Conservation (phyloP, 1,140 invertebrate genomes). For the Gonioctena quinquepunctata region DNA sequence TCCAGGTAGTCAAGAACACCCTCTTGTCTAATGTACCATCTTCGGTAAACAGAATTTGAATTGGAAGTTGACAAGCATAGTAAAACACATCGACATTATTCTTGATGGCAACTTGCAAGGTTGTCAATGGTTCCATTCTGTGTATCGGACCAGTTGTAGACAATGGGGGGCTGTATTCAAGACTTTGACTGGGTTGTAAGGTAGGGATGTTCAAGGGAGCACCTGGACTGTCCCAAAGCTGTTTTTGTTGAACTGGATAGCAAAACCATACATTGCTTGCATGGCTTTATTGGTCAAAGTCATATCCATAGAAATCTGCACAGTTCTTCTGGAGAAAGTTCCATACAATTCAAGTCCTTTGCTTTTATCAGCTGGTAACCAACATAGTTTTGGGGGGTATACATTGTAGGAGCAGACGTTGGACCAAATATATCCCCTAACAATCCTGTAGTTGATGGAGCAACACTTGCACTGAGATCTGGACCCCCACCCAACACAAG, state of each 20-base stretch:
- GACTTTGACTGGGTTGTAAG: conserved; percentile 81
- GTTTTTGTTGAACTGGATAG: conserved; percentile 99
- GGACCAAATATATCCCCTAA: conserved; percentile 92
- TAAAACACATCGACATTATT: conserved; percentile 99
- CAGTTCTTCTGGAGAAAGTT: conserved; percentile 88
- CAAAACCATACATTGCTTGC: conserved; percentile 66
- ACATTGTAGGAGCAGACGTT: conserved; percentile 66
- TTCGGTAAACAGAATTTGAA: conserved; percentile 92
- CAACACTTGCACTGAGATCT: conserved; percentile 55
- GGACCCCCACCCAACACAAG: conserved; percentile 67
- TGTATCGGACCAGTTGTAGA: conserved; percentile 89
- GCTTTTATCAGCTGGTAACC: conserved; percentile 92
- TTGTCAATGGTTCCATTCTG: conserved; percentile 96
- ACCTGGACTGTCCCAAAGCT: conserved; percentile 92
- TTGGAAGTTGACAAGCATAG: conserved; percentile 92
- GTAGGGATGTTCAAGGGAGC: conserved; percentile 80
- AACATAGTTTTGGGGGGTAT: conserved; percentile 82
- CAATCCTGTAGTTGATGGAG: conserved; percentile 67
- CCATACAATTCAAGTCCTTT: conserved; percentile 98
- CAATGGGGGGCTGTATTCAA: conserved; percentile 77
- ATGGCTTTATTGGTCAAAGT: conserved; percentile 97
- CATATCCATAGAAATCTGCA: conserved; percentile 94
- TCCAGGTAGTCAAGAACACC: conserved; percentile 56
- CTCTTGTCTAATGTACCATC: conserved; percentile 98
- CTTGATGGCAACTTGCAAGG: conserved; percentile 96